These are phyloP conservation scores for Physella acuta DNA, from an alignment of 1,140 invertebrate species.

Conservation along the genomic window DNA sequence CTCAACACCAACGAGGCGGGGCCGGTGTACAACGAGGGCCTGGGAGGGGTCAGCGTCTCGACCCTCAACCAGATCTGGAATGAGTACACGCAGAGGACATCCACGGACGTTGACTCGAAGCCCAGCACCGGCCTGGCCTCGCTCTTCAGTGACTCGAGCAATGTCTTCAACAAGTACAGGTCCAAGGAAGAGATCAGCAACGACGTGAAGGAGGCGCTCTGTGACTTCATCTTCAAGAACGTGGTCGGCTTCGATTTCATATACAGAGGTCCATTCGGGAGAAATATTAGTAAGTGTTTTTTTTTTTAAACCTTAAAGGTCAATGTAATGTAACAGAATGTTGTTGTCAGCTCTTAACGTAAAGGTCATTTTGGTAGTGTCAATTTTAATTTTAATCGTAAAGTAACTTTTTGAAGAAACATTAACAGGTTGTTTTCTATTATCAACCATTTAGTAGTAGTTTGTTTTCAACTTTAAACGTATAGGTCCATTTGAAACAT, in stretches of 20 bases:
- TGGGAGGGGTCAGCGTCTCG: background rate
- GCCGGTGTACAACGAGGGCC: background rate
- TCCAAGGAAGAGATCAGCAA: background rate
- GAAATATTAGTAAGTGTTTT: background rate
- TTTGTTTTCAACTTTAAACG: background rate
- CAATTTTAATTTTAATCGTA: background rate
- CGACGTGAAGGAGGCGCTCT: background rate
- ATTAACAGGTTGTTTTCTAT: background rate
- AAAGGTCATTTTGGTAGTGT: background rate
- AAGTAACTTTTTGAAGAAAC: background rate
- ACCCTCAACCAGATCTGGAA: background rate
- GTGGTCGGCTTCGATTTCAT: background rate
- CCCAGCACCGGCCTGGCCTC: background rate
- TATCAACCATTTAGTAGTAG: background rate
- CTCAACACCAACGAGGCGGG: background rate
- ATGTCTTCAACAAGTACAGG: background rate
- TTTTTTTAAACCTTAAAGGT: background rate
- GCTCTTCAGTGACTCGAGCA: background rate
- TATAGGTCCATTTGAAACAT: too few relatives aligned
- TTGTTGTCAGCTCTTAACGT: background rate
- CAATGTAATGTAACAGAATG: background rate
- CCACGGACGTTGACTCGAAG: background rate
- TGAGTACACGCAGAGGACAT: too few relatives aligned
- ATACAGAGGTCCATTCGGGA: constrained; percentile 2
- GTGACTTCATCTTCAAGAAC: constrained; percentile 1